Percentiles rank a stretch among this genome's conserved stretches.
Evolutionary conservation across 2,888 invertebrate genomes (phyloP).

Genomic region (Pollenia amentaria): DNA sequence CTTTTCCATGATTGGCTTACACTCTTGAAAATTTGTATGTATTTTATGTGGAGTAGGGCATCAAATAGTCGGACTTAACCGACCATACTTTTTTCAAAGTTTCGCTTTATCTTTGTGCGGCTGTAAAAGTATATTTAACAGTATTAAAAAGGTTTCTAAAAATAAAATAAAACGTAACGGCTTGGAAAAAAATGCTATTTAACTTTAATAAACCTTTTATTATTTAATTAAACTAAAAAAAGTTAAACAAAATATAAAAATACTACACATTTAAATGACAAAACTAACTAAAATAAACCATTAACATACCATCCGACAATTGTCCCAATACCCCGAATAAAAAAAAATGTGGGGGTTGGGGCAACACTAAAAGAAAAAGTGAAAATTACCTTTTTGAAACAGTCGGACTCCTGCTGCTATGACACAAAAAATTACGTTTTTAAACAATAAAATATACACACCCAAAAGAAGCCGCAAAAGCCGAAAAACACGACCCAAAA

Average conservation of each 20-base stretch:
- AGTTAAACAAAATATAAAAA: neutral
- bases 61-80: too few species aligned
- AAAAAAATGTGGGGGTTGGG: neutral
- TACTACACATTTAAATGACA: constrained; percentile 47
- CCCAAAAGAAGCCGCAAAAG: neutral
- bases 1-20: too few species aligned
- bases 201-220: constrained; percentile 62
- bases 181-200: constrained; percentile 49
- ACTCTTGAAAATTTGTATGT: too few species aligned
- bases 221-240: constrained; percentile 63
- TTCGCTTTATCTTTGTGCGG: too few species aligned
- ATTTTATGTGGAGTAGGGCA: too few species aligned
- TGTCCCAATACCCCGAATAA: neutral
- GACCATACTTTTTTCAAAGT: too few species aligned
- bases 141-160: constrained; percentile 26
- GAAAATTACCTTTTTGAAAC: constrained; percentile 51
- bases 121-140: neutral
- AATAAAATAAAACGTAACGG: constrained; percentile 29
- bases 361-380: constrained; percentile 11
- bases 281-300: constrained; percentile 39
- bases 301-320: constrained; percentile 51
- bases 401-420: neutral
- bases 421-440: constrained; percentile 8
- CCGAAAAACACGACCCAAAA: constrained; percentile 4
- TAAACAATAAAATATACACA: constrained; percentile 7